Percentiles rank a stretch among this genome's conserved stretches.
Evolutionary conservation across 2,113 vertebrate species (phyloP).

Genomic region (Prinia subflava): DNA sequence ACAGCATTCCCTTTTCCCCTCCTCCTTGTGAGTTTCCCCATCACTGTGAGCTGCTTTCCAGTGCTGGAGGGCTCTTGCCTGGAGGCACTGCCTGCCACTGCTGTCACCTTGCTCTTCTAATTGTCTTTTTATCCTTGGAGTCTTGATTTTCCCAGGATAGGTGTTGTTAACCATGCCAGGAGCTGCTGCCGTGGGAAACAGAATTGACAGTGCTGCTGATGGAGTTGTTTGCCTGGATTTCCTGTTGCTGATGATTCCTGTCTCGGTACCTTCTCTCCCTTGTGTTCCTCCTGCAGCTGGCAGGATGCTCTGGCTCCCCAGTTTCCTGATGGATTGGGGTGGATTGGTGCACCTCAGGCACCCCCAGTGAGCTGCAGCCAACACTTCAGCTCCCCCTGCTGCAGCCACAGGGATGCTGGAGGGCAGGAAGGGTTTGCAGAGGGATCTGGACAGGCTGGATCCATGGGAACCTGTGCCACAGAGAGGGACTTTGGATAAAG

Average conservation of each 20-base stretch:
- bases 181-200: not conserved
- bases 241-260: not conserved
- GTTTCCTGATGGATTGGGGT: not conserved
- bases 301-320: not conserved
- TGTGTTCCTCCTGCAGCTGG: not conserved
- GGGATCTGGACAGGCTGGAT: not conserved
- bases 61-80: not conserved
- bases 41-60: not conserved
- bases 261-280: not conserved
- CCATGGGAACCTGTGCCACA: not conserved
- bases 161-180: not conserved
- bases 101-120: not conserved
- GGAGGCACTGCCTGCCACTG: not conserved
- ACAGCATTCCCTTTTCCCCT: not conserved
- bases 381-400: not conserved
- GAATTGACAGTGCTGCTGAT: not conserved
- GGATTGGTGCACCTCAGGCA: not conserved
- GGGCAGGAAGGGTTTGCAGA: not conserved
- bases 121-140: not conserved
- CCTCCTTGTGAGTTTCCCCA: not conserved
- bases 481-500: not conserved
- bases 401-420: not conserved
- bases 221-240: not conserved
- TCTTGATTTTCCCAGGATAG: not conserved
- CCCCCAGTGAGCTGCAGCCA: not conserved